Base-by-base conservation (phyloP, 2,113 vertebrate genomes). In the Crotalus helleri region DNA sequence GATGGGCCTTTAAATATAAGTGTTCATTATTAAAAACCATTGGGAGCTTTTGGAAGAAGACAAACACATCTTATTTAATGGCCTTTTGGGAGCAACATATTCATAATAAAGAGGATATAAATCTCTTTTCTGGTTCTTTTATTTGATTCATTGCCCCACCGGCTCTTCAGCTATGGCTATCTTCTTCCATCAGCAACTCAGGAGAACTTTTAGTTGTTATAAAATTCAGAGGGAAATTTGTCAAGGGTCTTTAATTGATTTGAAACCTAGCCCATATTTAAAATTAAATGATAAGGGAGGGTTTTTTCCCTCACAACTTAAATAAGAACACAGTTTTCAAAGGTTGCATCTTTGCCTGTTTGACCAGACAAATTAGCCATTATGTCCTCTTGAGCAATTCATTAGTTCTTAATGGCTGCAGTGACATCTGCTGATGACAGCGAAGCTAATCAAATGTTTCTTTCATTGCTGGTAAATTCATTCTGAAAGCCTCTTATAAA, bases 371-470 rank as follows among this genome's bases (percentile, higher is more conserved):
- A 97, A 97, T 96, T 97, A 96, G 94, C 96, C 96, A 96, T 97
- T 97, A 96, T 94, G 86, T 91, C 91, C 94, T 94, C 96, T 97
- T 97, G 97, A 97, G 96, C 96, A 97, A 97, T 96, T 95, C 95
- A 97, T 97, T 98, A 97, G 95, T 95, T 97, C 95, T 94, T 97
- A 97, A 97, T 94, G 39, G 95, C 95, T 97, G 96, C 95, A 97
- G 95, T 97, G 97, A 97, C 97, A 98, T 97, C 97, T 97, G 97
- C 96, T 97, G 97, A 97, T 97, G 96, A 96, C 94, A 97, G 93
- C 95, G 94, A 97, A 97, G 93, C 95, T 96, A 96, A 97, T 97
- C 96, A 96, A 97, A 95, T 96, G 96, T 95, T 91, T 2, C 91
- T 94, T 97, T 97, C 93, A 95, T 90, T 95, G 64, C 90, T 96